Percentiles rank a stretch among this genome's conserved stretches.
These are phyloP conservation scores for Ashinkailepas kermadecensis DNA, from an alignment of 2,888 invertebrate genomes.

Conservation along the genomic window DNA sequence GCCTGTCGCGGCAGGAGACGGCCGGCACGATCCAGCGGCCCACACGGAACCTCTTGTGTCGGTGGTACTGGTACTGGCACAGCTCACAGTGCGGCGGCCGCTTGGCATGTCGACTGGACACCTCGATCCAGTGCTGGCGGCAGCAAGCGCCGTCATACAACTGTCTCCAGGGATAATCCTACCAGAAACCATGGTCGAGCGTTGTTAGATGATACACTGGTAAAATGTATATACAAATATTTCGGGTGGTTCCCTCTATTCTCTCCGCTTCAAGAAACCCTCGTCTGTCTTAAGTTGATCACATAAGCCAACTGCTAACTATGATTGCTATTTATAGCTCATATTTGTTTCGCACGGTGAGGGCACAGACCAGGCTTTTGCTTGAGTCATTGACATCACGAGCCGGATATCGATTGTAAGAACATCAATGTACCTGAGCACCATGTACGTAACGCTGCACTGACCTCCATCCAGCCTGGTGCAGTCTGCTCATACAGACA, in stretches of 20 bases:
- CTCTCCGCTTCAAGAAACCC: not conserved
- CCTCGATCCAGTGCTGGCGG: conserved; percentile 49
- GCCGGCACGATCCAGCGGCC: conserved; percentile 46
- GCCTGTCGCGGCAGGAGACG: conserved; percentile 45
- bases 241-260: not conserved
- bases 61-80: conserved; percentile 48
- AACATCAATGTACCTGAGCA: too few species aligned
- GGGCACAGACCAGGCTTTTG: too few species aligned
- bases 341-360: too few species aligned
- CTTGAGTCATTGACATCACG: too few species aligned
- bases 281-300: not conserved
- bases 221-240: not conserved
- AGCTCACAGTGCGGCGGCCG: conserved; percentile 49
- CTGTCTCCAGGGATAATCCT: not conserved
- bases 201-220: not conserved
- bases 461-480: too few species aligned
- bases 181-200: not conserved
- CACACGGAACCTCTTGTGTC: conserved; percentile 48
- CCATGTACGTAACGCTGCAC: too few species aligned
- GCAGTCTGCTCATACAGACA: too few species aligned
- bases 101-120: conserved; percentile 44
- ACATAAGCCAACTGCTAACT: not conserved
- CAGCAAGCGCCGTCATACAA: conserved; percentile 8
- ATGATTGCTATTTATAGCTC: not conserved
- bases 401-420: too few species aligned